Base-by-base conservation (phyloP, 1,140 invertebrate species). In the Macrotrachela quadricornifera region DNA sequence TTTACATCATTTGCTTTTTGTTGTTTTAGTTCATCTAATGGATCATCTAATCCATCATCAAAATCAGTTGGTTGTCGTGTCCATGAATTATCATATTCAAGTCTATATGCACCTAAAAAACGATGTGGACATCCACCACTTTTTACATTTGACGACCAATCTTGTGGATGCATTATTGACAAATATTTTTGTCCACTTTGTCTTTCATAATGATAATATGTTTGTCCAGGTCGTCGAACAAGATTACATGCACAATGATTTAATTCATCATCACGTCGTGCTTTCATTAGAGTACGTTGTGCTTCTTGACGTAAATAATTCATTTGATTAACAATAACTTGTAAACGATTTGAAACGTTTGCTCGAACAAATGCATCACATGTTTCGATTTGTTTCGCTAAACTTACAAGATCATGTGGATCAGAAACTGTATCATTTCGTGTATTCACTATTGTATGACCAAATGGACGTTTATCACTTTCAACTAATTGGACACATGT, bases 161-260 rank as follows among this genome's bases (percentile, higher is more conserved):
- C 79, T 77, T 78, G 63, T 41, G 80, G 80, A 55, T 77, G 80
- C 11, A 83, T 60, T 69, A 82, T 78, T 40, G 79, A 80, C 58
- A 82, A 78, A 50, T 80, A 81, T 39, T 60, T 62, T 53, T 70
- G 66, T 12, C 68, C 80, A 8, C 75, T 76, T 49, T 72, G 58
- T 64, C 75, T 67, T 63, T 78, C 60, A 63, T 81, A 83, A 21
- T 82, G 66, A 64, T 82, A 78, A 66, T 82, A 83, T 44, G 77
- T 70, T 14, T 75, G 70, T 1, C 80, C 80, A 41, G 79, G 76
- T 49, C 75, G 75, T 65, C 81, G 81, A 2, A 77, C 65, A 59
- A 82, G 77, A 63, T 82, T 82, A 61, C 80, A 82, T 1, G 79
- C 73, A 1, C 75, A 74, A 59, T 77, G 73, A 60, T 83, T 76